These are phyloP conservation scores for Zaprionus inermis DNA, from an alignment of 1,140 invertebrate genomes.

Conservation along the genomic window DNA sequence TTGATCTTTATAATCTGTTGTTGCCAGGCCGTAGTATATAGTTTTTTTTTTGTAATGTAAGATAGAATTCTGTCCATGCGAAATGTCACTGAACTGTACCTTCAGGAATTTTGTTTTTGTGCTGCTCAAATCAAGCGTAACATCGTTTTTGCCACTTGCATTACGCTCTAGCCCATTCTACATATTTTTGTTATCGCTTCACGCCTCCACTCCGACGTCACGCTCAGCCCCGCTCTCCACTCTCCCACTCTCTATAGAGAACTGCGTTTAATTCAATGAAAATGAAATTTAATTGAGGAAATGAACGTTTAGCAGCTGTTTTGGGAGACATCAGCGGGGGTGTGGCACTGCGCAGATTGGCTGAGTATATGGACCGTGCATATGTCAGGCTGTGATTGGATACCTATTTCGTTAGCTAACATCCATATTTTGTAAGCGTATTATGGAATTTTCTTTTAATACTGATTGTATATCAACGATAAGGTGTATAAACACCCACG, in stretches of 20 bases:
- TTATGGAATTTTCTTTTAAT: conserved; percentile 5
- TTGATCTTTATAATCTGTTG: too few relatives aligned
- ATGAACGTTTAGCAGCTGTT: conserved; percentile 67
- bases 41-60: too few relatives aligned
- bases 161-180: conserved; percentile 23
- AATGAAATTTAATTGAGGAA: conserved; percentile 76
- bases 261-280: conserved; percentile 42
- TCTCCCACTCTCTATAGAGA: not conserved
- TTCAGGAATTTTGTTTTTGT: conserved; percentile 16
- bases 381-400: conserved; percentile 26
- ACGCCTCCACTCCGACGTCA: conserved; percentile 12
- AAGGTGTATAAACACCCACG: conserved; percentile 44
- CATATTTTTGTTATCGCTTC: conserved; percentile 32
- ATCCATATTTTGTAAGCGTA: conserved; percentile 6
- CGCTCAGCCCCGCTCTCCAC: not conserved
- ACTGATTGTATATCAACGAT: not conserved
- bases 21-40: too few relatives aligned
- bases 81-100: conserved; percentile 32
- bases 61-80: not conserved
- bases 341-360: too few relatives aligned
- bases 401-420: conserved; percentile 17
- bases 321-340: not conserved
- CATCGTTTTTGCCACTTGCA: conserved; percentile 33
- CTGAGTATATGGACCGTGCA: conserved; percentile 11
- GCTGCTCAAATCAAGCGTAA: conserved; percentile 16